Conservation (phyloP, 2,888 invertebrate genomes). For the Chalcosyrphus nemorum region DNA sequence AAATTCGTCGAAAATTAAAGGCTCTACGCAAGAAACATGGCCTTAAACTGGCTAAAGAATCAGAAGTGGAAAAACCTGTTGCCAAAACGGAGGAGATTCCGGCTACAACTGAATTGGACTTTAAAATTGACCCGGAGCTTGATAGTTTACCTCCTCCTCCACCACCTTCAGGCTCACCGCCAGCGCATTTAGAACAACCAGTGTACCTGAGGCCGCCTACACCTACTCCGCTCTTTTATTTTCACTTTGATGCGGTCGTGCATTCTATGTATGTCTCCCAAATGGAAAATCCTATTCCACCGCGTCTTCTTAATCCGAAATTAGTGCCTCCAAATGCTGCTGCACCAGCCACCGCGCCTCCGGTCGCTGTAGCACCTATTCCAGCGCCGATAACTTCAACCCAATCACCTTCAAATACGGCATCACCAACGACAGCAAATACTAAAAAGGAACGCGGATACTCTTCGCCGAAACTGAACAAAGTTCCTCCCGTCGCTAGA, state of each 20-base stretch:
- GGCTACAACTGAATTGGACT: constrained; percentile 43
- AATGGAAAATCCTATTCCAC: constrained; percentile 76
- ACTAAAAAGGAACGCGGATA: constrained; percentile 75
- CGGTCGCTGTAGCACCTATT: background rate
- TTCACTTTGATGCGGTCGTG: constrained; percentile 79
- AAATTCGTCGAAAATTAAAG: constrained; percentile 76
- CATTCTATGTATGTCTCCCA: constrained; percentile 78
- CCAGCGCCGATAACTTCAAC: constrained; percentile 19
- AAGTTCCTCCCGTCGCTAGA: constrained; percentile 27
- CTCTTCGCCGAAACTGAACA: constrained; percentile 73
- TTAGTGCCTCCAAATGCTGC: constrained; percentile 75
- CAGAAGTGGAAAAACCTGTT: constrained; percentile 63
- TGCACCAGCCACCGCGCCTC: constrained; percentile 19
- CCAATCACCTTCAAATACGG: constrained; percentile 76
- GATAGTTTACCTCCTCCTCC: constrained; percentile 77
- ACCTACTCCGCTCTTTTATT: constrained; percentile 78
- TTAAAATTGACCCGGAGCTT: constrained; percentile 75
- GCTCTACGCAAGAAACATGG: constrained; percentile 75
- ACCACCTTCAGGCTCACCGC: constrained; percentile 76
- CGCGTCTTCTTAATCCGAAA: constrained; percentile 78
- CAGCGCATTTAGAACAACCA: constrained; percentile 77
- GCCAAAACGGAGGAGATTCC: constrained; percentile 14
- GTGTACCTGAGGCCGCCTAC: constrained; percentile 76
- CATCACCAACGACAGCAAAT: constrained; percentile 58
- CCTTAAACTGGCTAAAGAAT: constrained; percentile 48